Evolutionary conservation across 2,113 vertebrate genomes (phyloP).

Genomic region (Stigmatopora argus): DNA sequence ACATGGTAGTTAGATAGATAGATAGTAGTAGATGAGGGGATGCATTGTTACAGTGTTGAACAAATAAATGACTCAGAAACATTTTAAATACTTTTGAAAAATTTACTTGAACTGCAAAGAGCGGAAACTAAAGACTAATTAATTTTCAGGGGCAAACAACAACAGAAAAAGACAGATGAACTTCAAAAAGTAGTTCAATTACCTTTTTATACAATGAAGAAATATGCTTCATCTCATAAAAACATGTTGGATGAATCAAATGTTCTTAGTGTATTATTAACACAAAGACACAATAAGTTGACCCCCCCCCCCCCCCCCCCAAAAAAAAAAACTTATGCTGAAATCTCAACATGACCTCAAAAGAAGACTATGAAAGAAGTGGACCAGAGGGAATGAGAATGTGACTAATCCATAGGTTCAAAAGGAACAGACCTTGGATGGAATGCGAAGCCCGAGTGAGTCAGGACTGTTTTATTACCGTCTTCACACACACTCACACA

Average conservation of each 20-base stretch:
- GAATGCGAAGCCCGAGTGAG: conserved; percentile 47
- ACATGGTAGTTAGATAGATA: no score
- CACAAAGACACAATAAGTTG: neutral
- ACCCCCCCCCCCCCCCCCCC: no score
- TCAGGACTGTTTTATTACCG: conserved; percentile 63
- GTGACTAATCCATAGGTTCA: conserved; percentile 34
- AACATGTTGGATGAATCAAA: neutral
- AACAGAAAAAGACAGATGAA: no score
- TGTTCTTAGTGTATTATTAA: neutral
- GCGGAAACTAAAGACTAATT: no score
- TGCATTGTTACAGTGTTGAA: no score
- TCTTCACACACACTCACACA: conserved; percentile 34
- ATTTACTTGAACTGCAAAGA: no score
- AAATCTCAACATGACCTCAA: neutral
- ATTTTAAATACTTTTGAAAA: no score
- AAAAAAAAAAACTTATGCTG: neutral
- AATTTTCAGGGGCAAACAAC: no score
- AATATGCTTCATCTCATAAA: neutral
- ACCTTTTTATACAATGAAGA: neutral
- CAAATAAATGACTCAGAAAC: no score
- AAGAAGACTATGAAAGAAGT: neutral
- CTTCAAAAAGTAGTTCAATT: neutral
- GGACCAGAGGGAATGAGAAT: conserved; percentile 29
- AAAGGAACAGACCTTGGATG: conserved; percentile 29
- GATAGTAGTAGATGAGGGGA: no score